Evolutionary conservation across 1,140 invertebrate species (phyloP).

Genomic region (Drosophila subobscura): DNA sequence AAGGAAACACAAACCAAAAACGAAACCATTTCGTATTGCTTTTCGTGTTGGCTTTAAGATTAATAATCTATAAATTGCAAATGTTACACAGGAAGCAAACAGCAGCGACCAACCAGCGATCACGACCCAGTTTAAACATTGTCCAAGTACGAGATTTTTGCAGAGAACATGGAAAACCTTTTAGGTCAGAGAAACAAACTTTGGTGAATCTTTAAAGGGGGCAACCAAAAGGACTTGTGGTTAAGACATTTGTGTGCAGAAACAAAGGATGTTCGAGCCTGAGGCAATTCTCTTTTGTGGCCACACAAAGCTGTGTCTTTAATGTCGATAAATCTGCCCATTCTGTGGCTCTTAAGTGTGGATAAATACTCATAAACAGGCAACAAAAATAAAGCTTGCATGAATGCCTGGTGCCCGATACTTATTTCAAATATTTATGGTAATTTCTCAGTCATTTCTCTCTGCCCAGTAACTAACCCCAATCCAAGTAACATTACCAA

Average conservation of each 20-base stretch:
- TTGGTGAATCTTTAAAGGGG: slow-evolving; percentile 8
- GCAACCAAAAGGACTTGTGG: not conserved
- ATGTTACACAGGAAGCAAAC: slow-evolving; percentile 37
- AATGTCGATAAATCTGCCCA: too few species aligned
- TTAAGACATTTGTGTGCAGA: not conserved
- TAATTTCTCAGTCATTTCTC: too few species aligned
- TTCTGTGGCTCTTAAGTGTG: too few species aligned
- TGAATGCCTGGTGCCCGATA: too few species aligned
- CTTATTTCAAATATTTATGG: too few species aligned
- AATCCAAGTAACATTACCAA: too few species aligned
- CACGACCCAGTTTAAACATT: slow-evolving; percentile 54
- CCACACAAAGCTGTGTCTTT: too few species aligned
- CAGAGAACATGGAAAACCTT: slow-evolving; percentile 38
- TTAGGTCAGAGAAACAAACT: slow-evolving; percentile 8
- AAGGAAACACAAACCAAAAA: not conserved
- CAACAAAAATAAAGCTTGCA: too few species aligned
- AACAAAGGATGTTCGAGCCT: too few species aligned
- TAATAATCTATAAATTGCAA: slow-evolving; percentile 67
- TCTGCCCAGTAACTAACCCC: too few species aligned
- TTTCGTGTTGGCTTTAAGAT: slow-evolving; percentile 44
- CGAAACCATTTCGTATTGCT: slow-evolving; percentile 21
- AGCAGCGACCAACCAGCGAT: slow-evolving; percentile 1
- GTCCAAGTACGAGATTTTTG: slow-evolving; percentile 1
- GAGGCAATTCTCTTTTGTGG: too few species aligned
- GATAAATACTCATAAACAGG: too few species aligned